Evolutionary conservation across 2,888 invertebrate genomes (phyloP).

Genomic region (Pecten maximus): DNA sequence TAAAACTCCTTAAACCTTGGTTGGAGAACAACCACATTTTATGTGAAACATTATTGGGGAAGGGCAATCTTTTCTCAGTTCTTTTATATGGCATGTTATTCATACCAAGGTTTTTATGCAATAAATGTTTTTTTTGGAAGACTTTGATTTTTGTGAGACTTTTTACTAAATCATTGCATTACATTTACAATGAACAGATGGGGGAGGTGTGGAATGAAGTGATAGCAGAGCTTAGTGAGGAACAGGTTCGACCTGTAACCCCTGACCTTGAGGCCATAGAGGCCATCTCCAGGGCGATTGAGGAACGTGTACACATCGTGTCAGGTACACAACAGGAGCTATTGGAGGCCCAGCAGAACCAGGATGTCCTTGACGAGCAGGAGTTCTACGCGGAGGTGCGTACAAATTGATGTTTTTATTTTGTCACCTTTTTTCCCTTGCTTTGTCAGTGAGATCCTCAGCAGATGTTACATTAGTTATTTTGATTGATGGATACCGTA

Average conservation of each 20-base stretch:
- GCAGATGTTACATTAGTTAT: not conserved
- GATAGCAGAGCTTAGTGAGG: slow-evolving; percentile 78
- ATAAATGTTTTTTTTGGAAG: too few species aligned
- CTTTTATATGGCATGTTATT: too few species aligned
- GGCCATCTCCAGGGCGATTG: slow-evolving; percentile 79
- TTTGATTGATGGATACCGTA: not conserved
- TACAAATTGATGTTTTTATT: not conserved
- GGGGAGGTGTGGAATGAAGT: slow-evolving; percentile 83
- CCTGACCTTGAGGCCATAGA: slow-evolving; percentile 81
- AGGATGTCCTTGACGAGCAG: slow-evolving; percentile 81
- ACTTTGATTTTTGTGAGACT: too few species aligned
- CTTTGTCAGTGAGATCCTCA: not conserved
- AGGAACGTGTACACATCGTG: slow-evolving; percentile 79
- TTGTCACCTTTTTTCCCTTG: not conserved
- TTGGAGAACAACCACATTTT: too few species aligned
- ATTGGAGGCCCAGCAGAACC: slow-evolving; percentile 80
- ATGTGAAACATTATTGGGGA: too few species aligned
- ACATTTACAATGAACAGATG: slow-evolving; percentile 65
- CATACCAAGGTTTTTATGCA: too few species aligned
- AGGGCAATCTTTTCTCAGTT: too few species aligned
- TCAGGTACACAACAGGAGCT: slow-evolving; percentile 78
- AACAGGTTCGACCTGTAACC: slow-evolving; percentile 80
- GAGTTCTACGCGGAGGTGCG: slow-evolving; percentile 81
- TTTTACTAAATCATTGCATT: too few species aligned
- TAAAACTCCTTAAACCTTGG: too few species aligned